Evolutionary conservation across 2,888 invertebrate species (phyloP).

Genomic region (Eristalis tenax): DNA sequence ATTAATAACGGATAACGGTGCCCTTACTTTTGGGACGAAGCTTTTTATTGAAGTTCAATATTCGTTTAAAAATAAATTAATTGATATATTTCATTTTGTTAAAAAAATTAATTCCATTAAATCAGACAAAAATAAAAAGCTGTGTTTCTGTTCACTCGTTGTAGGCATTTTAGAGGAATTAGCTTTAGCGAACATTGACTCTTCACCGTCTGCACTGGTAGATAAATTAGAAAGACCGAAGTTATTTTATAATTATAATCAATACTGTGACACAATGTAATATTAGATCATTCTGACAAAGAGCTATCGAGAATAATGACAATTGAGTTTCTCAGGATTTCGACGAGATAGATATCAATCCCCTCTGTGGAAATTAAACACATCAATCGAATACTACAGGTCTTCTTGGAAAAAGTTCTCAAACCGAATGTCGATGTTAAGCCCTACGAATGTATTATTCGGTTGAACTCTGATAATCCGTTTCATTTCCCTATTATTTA

Average conservation of each 20-base stretch:
- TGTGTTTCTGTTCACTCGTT: too few relatives aligned
- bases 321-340: neutral
- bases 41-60: conserved; percentile 16
- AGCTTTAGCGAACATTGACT: conserved; percentile 29
- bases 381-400: neutral
- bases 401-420: conserved; percentile 6
- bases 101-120: conserved; percentile 17
- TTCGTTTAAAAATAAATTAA: conserved; percentile 9
- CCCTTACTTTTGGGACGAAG: conserved; percentile 23
- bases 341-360: conserved; percentile 18
- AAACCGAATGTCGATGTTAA: conserved; percentile 6
- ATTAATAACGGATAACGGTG: conserved; percentile 24
- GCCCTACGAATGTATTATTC: conserved; percentile 20
- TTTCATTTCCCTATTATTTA: conserved; percentile 9
- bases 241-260: neutral
- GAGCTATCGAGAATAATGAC: conserved; percentile 8
- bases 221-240: conserved; percentile 18
- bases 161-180: conserved; percentile 23
- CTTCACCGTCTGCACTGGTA: conserved; percentile 25
- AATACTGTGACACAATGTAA: neutral
- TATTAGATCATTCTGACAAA: conserved; percentile 7
- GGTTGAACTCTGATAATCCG: conserved; percentile 25
- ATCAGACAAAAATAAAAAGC: too few relatives aligned
- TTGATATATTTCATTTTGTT: neutral
- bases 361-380: neutral